Evolutionary conservation across 2,888 invertebrate species (phyloP), one percentile per base, ranked within the genome.

Genomic region (Prosopocoilus inquinatus): DNA sequence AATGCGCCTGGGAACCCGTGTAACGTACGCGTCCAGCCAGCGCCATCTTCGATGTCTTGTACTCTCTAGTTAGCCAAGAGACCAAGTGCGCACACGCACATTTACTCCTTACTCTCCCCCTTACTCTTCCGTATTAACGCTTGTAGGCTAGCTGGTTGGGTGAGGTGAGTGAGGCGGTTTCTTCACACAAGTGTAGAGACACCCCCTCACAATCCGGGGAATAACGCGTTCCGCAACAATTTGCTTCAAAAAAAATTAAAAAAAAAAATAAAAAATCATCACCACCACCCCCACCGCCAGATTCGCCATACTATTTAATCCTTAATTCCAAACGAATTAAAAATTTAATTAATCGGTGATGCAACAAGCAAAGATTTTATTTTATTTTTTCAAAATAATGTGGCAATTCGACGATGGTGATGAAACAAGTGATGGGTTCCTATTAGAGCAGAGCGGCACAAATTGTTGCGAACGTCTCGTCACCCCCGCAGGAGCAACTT

Each of bases 61-160:
- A 45, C 44, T 56, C 54, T 52, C 50, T 49, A 57, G 46, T 58
- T 60, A 60, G 60, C 55, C 62, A 65, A 60, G 61, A 67, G 69
- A 70, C 70, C 70, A 70, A 69, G 68, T 69, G 67, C 68, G 64
- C 62, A 61, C 60, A 62, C 57, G 67, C 69, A 68, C 69, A 63
- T 57, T 59, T 59, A 57, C 58, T 58, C 56, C 54, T 57, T 58
- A 47, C 54, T 63, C n/a, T n/a, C n/a, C n/a, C n/a, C 57, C 60
- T 60, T 53, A 58, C 60, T 67, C 65, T 67, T 69, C 65, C 65
- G 61, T 67, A 50, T 62, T 65, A n/a, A n/a, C 63, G 67, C 70
- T 67, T 68, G 62, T 64, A 61, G 61, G 58, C 59, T 63, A 59
- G 58, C 65, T 69, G 69, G 69, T 68, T 69, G 68, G 67, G 65